phyloP scores from a whole-genome alignment of 1,140 invertebrate species.

The Diorhabda sublineata region DNA sequence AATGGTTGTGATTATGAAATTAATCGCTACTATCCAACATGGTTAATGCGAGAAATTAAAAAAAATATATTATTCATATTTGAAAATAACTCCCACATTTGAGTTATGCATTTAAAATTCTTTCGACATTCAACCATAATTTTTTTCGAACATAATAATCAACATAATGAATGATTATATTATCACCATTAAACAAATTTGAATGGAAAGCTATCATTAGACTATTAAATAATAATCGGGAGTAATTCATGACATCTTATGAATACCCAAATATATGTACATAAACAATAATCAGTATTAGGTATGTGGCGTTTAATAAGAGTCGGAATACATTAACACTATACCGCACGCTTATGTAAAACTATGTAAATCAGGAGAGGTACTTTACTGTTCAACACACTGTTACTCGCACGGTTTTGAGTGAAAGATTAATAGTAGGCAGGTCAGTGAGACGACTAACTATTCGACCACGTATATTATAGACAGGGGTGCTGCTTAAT shows the following conservation, averaged over 20 bases:
- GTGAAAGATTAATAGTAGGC: conserved; percentile 13
- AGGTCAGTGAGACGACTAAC: background rate
- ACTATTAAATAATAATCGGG: background rate
- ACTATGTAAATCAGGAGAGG: conserved; percentile 19
- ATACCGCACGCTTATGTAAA: conserved; percentile 28
- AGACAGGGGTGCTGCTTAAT: too few species aligned
- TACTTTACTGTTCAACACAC: conserved; percentile 19
- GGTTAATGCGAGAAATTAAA: too few species aligned
- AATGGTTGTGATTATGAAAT: too few species aligned
- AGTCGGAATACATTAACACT: conserved; percentile 25
- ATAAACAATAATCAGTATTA: conserved; percentile 16
- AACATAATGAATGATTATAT: too few species aligned
- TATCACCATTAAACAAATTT: conserved; percentile 1
- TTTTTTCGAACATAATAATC: too few species aligned
- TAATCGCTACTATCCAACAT: too few species aligned
- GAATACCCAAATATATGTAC: conserved; percentile 2
- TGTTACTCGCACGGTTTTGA: conserved; percentile 15
- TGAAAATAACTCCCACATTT: too few species aligned
- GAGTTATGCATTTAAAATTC: too few species aligned
- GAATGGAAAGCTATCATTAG: conserved; percentile 2
- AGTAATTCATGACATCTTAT: background rate
- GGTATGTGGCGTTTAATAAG: conserved; percentile 14
- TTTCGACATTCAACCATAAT: too few species aligned
- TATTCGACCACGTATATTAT: too few species aligned
- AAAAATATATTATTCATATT: too few species aligned